phyloP scores from a whole-genome alignment of 2,888 invertebrate genomes.

The Brachyptera risi region DNA sequence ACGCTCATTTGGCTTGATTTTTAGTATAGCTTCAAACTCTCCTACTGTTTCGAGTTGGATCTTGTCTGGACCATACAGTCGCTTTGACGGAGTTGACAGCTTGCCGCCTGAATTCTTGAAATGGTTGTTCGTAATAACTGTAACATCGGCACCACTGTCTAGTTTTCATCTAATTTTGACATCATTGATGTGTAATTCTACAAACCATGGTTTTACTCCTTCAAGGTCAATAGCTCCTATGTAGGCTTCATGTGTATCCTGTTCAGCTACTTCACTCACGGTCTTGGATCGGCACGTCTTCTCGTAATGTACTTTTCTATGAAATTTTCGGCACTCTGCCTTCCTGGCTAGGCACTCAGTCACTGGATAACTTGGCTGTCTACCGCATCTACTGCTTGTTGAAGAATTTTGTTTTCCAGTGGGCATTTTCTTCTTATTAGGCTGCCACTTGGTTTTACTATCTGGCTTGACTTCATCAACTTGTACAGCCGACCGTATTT shows the following conservation, averaged over 20 bases:
- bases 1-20: not conserved
- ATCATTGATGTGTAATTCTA: not conserved
- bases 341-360: not conserved
- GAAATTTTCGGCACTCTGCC: not conserved
- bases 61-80: not conserved
- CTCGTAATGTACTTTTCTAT: not conserved
- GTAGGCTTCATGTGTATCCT: not conserved
- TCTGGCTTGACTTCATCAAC: too few species aligned
- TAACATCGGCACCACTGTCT: slow-evolving; percentile 2
- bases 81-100: not conserved
- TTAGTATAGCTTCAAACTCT: not conserved
- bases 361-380: not conserved
- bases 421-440: too few species aligned
- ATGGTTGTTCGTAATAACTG: not conserved
- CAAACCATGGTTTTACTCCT: not conserved
- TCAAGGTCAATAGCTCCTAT: not conserved
- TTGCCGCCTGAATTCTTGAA: not conserved
- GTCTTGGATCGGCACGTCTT: not conserved
- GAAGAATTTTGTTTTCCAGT: too few species aligned
- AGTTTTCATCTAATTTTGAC: not conserved
- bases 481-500: not conserved
- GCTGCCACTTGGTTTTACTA: too few species aligned
- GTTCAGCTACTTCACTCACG: not conserved
- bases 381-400: not conserved
- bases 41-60: not conserved